Conservation (phyloP, 2,113 vertebrate genomes). For the Condylura cristata region DNA sequence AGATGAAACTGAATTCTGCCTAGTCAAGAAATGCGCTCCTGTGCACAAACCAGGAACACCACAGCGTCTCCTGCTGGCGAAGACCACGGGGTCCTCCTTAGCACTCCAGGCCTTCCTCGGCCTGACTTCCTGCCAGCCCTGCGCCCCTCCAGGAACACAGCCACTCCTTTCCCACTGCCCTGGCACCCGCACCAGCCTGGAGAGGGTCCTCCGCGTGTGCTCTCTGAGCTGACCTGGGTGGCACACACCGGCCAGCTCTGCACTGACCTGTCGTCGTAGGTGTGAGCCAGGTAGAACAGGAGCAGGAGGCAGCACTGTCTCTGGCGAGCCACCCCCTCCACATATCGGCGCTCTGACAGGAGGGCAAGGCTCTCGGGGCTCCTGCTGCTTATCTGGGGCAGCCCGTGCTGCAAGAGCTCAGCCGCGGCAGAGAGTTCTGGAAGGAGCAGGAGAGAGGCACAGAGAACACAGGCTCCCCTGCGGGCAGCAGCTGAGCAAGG, state of each 20-base stretch:
- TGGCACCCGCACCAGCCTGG: not conserved
- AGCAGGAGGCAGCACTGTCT: constrained; percentile 91
- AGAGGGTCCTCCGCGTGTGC: not conserved
- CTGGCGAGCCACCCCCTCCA: constrained; percentile 85
- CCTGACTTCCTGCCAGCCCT: not conserved
- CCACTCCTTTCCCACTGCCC: not conserved
- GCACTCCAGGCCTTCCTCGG: not conserved
- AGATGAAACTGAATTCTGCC: no score
- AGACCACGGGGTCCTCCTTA: not conserved
- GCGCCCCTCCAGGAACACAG: not conserved
- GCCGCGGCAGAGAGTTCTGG: constrained; percentile 86
- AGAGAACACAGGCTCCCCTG: constrained; percentile 9
- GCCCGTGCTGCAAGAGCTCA: constrained; percentile 86
- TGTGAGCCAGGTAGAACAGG: constrained; percentile 88
- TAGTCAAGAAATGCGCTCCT: no score
- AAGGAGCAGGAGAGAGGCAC: constrained; percentile 38
- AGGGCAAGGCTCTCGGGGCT: constrained; percentile 89
- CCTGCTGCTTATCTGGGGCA: constrained; percentile 89
- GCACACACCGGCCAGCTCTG: not conserved
- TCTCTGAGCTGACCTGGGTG: not conserved
- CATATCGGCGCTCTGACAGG: constrained; percentile 83
- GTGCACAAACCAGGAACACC: no score
- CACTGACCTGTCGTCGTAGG: constrained; percentile 91
- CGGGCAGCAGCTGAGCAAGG: not conserved
- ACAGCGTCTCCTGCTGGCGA: no score